These are phyloP conservation scores for Xiphydria camelus DNA, from an alignment of 2,888 invertebrate genomes.

Conservation along the genomic window DNA sequence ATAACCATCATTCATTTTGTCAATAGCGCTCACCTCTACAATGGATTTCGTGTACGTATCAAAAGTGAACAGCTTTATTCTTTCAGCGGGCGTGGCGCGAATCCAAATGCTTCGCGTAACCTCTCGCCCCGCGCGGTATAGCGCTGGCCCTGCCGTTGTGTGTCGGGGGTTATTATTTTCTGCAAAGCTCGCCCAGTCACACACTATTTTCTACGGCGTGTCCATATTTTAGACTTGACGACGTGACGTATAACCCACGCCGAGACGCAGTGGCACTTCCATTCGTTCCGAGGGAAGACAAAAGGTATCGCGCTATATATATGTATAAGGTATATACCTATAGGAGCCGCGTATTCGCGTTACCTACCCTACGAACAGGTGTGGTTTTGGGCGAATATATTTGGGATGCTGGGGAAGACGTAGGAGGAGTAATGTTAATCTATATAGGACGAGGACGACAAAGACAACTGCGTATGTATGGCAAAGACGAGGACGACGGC, in stretches of 20 bases:
- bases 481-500: no score
- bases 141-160: no score
- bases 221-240: not conserved
- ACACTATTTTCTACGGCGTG: not conserved
- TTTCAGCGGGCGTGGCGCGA: slow-evolving; percentile 41
- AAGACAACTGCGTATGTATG: no score
- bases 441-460: no score
- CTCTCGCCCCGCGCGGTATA: not conserved
- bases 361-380: no score
- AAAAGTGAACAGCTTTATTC: slow-evolving; percentile 47
- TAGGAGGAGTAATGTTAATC: no score
- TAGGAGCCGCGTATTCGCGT: no score
- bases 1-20: slow-evolving; percentile 52
- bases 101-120: slow-evolving; percentile 32
- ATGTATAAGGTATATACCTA: no score
- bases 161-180: slow-evolving; percentile 5
- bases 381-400: no score
- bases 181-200: not conserved
- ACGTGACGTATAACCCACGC: not conserved
- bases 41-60: slow-evolving; percentile 41
- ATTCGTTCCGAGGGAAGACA: slow-evolving; percentile 3
- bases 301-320: no score
- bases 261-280: not conserved
- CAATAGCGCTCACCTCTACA: slow-evolving; percentile 46
- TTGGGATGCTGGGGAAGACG: no score